Base-by-base conservation (phyloP, 2,113 vertebrate species). In the Progne subis region DNA sequence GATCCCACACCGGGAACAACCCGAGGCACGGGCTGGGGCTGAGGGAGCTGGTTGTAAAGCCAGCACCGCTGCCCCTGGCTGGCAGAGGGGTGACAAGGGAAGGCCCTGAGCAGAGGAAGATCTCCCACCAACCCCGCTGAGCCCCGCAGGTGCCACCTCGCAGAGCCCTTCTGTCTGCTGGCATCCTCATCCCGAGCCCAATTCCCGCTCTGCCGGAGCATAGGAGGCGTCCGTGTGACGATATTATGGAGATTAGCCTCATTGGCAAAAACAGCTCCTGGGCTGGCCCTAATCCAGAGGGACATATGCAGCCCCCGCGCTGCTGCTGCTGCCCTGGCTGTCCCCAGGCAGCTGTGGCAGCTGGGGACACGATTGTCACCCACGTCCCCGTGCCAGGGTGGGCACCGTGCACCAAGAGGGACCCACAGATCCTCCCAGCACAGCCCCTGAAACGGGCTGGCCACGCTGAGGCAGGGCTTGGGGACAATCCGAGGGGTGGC, bases 251-350 rank as follows among this genome's bases (percentile, higher is more conserved):
- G 49, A 97, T 95, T 53, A 94, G 86, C 93, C 20, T 78, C n/a
- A 4, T 94, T 53, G 95, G 83, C 90, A 59, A 86, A 75, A 95
- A 24, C 88, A 37, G 86, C 90, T 93, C 94, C 88, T 70, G 63
- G 50, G 59, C 81, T 95, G 92, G 94, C 94, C 80, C 90, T 94
- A 96, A 96, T 91, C 94, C 95, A 93, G 69, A 18, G 63, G 86
- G 77, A 78, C 78, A 78, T 0, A n/a, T 5, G 60, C 41, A 49
- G 77, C 80, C 91, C 94, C 5, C 11, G 14, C 7, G 9, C 63
- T 11, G 8, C 61, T 7, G 8, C 61, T 24, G 5, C 60, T 29
- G 6, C 49, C 67, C 81, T 9, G 29, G 34, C 74, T 81, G 63
- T 5, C 56, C 82, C 39, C 2, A 52, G 34, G 68, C 60, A 26